A percentile compares a stretch with the other conserved stretches of the same genome.
Conservation (phyloP, 2,113 vertebrate genomes). For the Trematocara variabile region DNA sequence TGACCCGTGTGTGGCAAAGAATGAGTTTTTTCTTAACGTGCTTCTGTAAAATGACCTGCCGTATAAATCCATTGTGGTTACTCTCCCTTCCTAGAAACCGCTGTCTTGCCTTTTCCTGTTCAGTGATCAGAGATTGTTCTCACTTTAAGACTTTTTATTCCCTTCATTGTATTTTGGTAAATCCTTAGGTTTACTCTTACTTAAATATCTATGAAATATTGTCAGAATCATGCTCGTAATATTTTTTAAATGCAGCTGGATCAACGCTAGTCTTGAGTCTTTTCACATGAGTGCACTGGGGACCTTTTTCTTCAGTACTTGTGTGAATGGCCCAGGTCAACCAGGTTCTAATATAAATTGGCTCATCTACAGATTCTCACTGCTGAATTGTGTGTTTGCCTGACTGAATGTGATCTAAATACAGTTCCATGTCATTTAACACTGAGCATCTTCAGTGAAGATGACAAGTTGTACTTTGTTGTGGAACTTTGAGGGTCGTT, state of each 20-base stretch:
- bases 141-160: not conserved
- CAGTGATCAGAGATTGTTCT: not conserved
- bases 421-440: conserved; percentile 12
- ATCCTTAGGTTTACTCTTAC: not conserved
- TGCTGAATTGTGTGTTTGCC: not conserved
- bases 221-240: not conserved
- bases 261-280: not conserved
- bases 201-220: not conserved
- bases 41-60: conserved; percentile 1
- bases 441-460: conserved; percentile 60
- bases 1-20: not conserved
- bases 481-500: not conserved
- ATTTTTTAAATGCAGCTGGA: not conserved
- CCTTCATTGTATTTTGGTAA: not conserved
- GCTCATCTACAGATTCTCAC: not conserved
- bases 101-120: not conserved
- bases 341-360: not conserved
- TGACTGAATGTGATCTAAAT: conserved; percentile 39
- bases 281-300: not conserved
- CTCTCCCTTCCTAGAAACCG: not conserved
- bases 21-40: not conserved
- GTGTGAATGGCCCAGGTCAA: not conserved
- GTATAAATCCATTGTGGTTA: not conserved
- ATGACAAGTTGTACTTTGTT: not conserved
- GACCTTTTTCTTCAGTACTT: not conserved